These are phyloP conservation scores for Platyscapa corneri DNA, from an alignment of 1,140 invertebrate genomes.

Conservation along the genomic window DNA sequence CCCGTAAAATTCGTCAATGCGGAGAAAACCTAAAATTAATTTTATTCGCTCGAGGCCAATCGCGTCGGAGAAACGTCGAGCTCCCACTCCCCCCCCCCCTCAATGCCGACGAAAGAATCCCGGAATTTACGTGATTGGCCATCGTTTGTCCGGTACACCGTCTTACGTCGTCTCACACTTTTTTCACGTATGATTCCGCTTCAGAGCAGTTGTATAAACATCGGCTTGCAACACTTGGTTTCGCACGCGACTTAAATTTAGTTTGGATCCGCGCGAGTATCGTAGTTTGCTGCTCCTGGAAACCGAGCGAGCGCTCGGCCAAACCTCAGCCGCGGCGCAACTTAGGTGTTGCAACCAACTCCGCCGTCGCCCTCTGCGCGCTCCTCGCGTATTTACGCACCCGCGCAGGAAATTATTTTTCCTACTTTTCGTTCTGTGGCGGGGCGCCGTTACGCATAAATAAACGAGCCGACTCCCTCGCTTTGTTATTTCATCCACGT, in stretches of 20 bases:
- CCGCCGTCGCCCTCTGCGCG: no score
- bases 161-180: not conserved
- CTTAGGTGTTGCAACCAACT: not conserved
- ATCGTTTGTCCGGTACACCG: not conserved
- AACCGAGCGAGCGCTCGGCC: no score
- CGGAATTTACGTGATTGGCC: not conserved
- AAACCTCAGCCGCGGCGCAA: not conserved
- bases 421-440: not conserved
- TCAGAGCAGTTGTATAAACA: not conserved
- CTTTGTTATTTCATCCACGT: slow-evolving; percentile 35
- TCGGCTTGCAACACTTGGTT: not conserved
- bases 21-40: not conserved
- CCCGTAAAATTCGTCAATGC: not conserved
- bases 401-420: slow-evolving; percentile 20
- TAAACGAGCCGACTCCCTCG: not conserved
- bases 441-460: slow-evolving; percentile 8
- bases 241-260: no score
- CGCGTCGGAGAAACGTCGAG: no score
- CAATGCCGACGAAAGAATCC: no score
- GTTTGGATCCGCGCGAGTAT: no score
- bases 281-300: no score
- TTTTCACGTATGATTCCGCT: not conserved
- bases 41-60: not conserved
- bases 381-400: not conserved
- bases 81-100: no score